These are phyloP conservation scores for Axis porcinus DNA, from an alignment of 2,113 vertebrate genomes.

Conservation along the genomic window DNA sequence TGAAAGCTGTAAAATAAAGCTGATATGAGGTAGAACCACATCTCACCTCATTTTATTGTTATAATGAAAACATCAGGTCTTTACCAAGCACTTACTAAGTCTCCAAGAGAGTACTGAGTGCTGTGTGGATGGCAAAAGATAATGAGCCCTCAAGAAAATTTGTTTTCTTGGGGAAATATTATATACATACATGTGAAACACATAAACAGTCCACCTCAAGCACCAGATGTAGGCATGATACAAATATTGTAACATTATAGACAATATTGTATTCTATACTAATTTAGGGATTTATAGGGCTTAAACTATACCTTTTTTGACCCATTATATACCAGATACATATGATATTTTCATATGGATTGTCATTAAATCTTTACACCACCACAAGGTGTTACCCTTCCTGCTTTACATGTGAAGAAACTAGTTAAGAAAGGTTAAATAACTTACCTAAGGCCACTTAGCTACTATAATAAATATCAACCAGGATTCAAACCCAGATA, in stretches of 20 bases:
- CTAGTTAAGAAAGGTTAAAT: neutral
- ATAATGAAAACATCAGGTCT: neutral
- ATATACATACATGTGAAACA: neutral
- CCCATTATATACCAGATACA: neutral
- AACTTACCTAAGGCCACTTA: neutral
- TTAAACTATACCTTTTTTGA: conserved; percentile 1
- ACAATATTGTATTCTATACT: neutral
- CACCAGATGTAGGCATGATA: neutral
- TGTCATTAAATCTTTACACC: neutral
- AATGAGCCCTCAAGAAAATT: conserved; percentile 1
- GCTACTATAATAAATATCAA: neutral
- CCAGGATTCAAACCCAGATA: neutral
- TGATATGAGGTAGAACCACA: neutral
- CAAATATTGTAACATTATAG: neutral
- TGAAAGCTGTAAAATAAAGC: neutral
- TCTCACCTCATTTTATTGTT: neutral
- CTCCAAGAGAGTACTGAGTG: neutral
- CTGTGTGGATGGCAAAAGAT: neutral
- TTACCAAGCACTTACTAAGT: conserved; percentile 7
- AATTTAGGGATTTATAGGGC: neutral
- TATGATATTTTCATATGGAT: neutral
- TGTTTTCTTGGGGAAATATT: neutral
- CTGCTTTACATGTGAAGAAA: neutral
- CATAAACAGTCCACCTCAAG: neutral
- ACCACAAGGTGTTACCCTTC: neutral